These are phyloP conservation scores for Masticophis lateralis DNA, from an alignment of 2,797 vertebrate species.

Conservation along the genomic window DNA sequence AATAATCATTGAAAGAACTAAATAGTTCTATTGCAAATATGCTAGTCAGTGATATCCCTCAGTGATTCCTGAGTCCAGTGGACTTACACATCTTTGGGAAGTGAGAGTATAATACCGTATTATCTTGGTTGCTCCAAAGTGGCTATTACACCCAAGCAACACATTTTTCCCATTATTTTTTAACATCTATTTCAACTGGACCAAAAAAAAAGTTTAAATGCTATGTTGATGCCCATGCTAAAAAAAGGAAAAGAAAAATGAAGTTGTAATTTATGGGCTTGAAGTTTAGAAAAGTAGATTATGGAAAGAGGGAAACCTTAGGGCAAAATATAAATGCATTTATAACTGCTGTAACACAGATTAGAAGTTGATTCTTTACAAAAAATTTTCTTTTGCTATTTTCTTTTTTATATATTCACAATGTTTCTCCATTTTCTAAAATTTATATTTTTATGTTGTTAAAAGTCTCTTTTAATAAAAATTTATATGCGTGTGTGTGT, in stretches of 20 bases:
- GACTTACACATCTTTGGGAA: background rate
- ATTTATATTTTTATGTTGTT: background rate
- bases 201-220: background rate
- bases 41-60: background rate
- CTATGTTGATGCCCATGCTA: background rate
- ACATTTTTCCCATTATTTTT: background rate
- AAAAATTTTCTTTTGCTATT: background rate
- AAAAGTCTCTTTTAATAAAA: background rate
- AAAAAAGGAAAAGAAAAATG: background rate
- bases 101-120: background rate
- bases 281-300: background rate
- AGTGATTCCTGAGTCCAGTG: background rate
- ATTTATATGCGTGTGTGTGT: too few relatives aligned
- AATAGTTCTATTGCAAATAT: background rate
- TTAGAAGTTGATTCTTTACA: background rate
- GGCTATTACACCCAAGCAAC: background rate
- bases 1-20: background rate
- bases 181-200: background rate
- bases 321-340: background rate
- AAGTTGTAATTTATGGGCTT: background rate
- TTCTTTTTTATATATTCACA: background rate
- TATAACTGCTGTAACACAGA: background rate
- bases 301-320: background rate
- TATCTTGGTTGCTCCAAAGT: background rate
- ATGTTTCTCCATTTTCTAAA: background rate